Evolutionary conservation across 2,888 invertebrate species (phyloP), one percentile per base, ranked within the genome.

Genomic region (Panzeria rudis): DNA sequence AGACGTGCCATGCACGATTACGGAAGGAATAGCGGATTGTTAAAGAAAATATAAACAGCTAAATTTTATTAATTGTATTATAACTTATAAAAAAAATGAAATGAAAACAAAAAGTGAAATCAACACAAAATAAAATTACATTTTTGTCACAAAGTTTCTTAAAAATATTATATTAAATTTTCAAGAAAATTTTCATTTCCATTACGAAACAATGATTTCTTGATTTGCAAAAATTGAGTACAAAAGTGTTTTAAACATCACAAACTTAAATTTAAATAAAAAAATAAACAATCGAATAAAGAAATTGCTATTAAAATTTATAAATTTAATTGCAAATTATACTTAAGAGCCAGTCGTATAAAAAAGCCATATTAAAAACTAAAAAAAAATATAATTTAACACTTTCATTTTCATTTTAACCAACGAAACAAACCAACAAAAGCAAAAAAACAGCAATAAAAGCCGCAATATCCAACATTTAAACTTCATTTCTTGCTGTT

Each of bases 1-100:
- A 78, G 85, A 85, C 82, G 82, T 85, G 82, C 78, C 75, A 73
- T 71, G 82, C 85, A 85, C 85, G 82, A 85, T 82, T 82, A 66
- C 85, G 85, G 85, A 82, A 85, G 82, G 71, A 75, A 82, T 71
- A 75, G 82, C 85, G 85, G 82, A 79, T 64, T 32, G 44, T 64
- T 68, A 23, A 66, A 35, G 8, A 50, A 69, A 50, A 20, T 17
- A 47, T 25, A 47, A 38, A 29, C 20, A 20, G 25, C 0, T 35
- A 3, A 20, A 29, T 32, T 50, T 9, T 23, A 5, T 9, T 44
- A 61, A 8, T 15, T 61, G 11, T 25, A 17, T 38, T 13, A n/a
- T 17, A 41, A 25, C 13, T 56, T 13, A 4, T 47, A 68, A 32
- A 47, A 11, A 13, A 59, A 32, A 61, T 20, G 9, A 8, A 25